phyloP scores from a whole-genome alignment of 1,140 invertebrate genomes.

The Ditylenchus dipsaci region DNA sequence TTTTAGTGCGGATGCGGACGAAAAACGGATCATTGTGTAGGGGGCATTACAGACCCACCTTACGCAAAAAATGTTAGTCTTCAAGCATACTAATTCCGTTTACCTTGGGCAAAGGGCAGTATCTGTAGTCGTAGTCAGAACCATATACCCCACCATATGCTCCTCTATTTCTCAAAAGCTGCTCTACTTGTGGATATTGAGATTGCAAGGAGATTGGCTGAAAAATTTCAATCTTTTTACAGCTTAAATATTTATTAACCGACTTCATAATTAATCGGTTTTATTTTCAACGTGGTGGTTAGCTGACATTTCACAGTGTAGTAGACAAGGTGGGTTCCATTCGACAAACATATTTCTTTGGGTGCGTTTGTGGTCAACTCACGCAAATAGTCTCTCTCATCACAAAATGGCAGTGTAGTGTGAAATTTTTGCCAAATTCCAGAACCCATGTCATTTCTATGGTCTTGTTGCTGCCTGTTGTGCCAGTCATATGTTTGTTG shows the following conservation, averaged over 20 bases:
- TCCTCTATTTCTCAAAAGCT: neutral
- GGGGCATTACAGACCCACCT: too few relatives aligned
- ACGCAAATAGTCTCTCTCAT: neutral
- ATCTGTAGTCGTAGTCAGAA: neutral
- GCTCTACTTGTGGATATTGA: constrained; percentile 5
- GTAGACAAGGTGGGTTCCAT: constrained; percentile 2
- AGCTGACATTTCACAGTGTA: constrained; percentile 1
- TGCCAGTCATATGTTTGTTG: too few relatives aligned
- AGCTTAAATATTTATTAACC: neutral
- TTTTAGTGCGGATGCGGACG: too few relatives aligned
- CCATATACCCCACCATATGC: neutral
- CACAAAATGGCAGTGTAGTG: constrained; percentile 6
- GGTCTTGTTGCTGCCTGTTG: too few relatives aligned
- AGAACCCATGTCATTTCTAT: too few relatives aligned
- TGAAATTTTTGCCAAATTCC: too few relatives aligned
- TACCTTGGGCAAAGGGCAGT: neutral
- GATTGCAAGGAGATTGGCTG: neutral
- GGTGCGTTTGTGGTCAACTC: neutral
- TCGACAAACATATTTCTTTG: constrained; percentile 9
- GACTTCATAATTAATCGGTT: neutral
- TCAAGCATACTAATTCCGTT: neutral
- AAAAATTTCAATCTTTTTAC: neutral
- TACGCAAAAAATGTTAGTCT: too few relatives aligned
- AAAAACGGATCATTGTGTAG: too few relatives aligned
- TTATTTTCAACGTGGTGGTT: neutral